Evolutionary conservation across 2,888 invertebrate genomes (phyloP), one percentile per base, ranked within the genome.

Genomic region (Campoletis raptor): DNA sequence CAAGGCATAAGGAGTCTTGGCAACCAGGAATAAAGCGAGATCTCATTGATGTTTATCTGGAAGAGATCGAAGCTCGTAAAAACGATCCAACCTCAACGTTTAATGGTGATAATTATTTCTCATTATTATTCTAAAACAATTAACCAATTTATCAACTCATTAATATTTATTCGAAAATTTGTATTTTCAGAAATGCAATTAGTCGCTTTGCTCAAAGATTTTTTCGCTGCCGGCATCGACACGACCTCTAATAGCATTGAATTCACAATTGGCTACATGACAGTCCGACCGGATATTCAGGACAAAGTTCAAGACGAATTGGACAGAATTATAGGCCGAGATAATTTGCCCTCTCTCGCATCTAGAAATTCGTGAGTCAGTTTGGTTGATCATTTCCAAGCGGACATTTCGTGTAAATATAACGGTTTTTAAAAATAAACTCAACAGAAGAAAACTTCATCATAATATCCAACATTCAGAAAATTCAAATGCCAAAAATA

Each of bases 161-260:
- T 48, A 1, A 45, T 18, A 37, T n/a, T 40, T 57, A 1, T 72
- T 72, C 6, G 9, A 21, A 36, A 18, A 36, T 57, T 66, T 79
- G 72, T 69, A 21, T 97, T 96, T 91, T 95, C 96, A 84, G 97
- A 98, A 92, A 96, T 96, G 12, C 97, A 97, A 90, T 94, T 98
- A 73, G 93, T 97, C 81, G 97, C 97, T 0, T 96, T 97, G 90
- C 97, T 97, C 89, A 95, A 97, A 96, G 98, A 98, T 91, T 96
- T 98, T 95, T 98, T 98, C 90, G 96, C 97, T 95, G 98, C 97
- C 40, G 98, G 98, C 0, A 97, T 97, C 0, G 98, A 98, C 94
- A 98, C 98, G 0, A 97, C 97, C 0, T 97, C 96, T 82, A 97
- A 97, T 92, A 96, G 96, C 67, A 95, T 98, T 92, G 96, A 97